Evolutionary conservation across 2,888 invertebrate genomes (phyloP).

Genomic region (Onthophagus sagittarius): DNA sequence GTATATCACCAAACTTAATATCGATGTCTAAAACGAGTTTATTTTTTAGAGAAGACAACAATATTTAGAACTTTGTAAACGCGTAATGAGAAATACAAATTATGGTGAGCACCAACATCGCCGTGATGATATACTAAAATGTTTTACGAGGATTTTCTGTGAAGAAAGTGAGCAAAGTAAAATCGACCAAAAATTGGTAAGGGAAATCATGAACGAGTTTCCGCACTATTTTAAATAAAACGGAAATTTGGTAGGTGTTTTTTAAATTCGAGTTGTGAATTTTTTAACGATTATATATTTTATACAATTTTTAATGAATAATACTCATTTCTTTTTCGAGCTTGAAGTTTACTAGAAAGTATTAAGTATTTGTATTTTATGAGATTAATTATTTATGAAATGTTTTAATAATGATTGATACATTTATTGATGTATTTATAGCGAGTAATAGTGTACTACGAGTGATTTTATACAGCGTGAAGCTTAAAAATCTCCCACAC

Average conservation of each 20-base stretch:
- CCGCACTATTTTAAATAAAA: constrained; percentile 66
- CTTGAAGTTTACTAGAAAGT: not conserved
- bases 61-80: constrained; percentile 75
- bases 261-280: constrained; percentile 4
- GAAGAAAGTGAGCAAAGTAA: constrained; percentile 74
- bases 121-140: constrained; percentile 75
- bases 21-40: constrained; percentile 16
- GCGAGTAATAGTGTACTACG: not conserved
- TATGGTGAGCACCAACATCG: constrained; percentile 78
- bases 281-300: not conserved
- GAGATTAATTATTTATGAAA: not conserved
- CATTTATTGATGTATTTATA: constrained; percentile 12
- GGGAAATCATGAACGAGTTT: constrained; percentile 81
- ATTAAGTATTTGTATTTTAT: constrained; percentile 11
- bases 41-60: constrained; percentile 63
- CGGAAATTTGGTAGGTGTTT: not conserved
- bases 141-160: constrained; percentile 82
- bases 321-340: not conserved
- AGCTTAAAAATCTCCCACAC: no score
- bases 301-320: not conserved
- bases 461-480: no score
- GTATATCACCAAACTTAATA: constrained; percentile 8
- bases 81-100: constrained; percentile 77
- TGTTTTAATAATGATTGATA: not conserved
- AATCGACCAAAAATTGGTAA: constrained; percentile 72